Conservation (phyloP, 2,113 vertebrate genomes). For the Furnarius figulus region DNA sequence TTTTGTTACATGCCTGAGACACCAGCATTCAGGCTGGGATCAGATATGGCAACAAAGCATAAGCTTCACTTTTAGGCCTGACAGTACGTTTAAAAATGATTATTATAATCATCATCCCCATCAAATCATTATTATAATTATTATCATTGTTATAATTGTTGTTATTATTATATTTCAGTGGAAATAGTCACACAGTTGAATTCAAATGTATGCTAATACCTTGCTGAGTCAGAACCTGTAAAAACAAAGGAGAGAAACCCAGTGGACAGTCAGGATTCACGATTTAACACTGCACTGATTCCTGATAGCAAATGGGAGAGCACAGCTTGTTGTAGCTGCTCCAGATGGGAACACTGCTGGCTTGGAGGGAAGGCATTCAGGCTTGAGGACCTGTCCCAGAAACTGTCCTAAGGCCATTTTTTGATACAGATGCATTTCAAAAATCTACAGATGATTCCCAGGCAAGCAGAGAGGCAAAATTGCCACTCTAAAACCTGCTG, state of each 20-base stretch:
- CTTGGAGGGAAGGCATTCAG: background rate
- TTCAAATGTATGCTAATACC: background rate
- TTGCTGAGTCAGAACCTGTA: background rate
- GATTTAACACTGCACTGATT: background rate
- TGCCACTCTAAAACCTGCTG: background rate
- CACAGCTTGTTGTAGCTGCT: background rate
- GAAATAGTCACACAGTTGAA: background rate
- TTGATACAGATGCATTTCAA: background rate
- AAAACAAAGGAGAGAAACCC: background rate
- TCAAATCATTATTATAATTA: background rate
- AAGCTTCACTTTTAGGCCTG: background rate
- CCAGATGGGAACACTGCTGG: background rate
- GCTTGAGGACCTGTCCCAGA: background rate
- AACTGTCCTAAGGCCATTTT: background rate
- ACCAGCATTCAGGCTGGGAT: background rate
- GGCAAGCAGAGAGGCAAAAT: background rate
- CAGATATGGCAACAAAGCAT: background rate
- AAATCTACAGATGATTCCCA: background rate
- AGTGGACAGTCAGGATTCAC: background rate
- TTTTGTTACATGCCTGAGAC: background rate
- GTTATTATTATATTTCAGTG: background rate
- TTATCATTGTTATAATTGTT: background rate
- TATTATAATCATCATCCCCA: background rate
- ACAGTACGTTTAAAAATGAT: background rate
- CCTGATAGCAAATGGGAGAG: background rate